These are phyloP conservation scores for Fissipunctia ypsillon DNA, from an alignment of 2,888 invertebrate genomes.

Conservation along the genomic window DNA sequence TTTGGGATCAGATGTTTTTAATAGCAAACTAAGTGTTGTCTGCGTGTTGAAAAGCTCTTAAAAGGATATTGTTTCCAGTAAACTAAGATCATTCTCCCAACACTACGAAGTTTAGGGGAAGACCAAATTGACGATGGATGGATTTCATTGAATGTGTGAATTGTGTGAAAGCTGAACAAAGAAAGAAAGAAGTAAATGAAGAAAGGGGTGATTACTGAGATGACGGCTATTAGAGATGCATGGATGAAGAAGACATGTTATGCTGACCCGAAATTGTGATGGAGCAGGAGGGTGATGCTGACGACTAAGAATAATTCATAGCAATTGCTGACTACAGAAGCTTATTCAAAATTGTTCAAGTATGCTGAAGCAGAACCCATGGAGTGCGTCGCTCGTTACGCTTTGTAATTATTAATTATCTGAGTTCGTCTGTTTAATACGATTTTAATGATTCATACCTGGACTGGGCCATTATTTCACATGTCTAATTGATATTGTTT, in stretches of 20 bases:
- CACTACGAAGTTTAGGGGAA: not conserved
- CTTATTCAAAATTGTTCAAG: not conserved
- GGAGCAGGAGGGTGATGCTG: not conserved
- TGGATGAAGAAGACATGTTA: not conserved
- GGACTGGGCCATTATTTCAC: slow-evolving; percentile 31
- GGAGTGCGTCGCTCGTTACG: slow-evolving; percentile 37
- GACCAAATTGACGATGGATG: not conserved
- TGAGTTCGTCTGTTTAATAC: slow-evolving; percentile 27
- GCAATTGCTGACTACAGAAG: not conserved
- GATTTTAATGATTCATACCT: slow-evolving; percentile 45
- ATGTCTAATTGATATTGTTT: slow-evolving; percentile 47
- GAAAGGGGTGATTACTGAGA: not conserved
- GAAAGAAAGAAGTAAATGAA: too few species aligned
- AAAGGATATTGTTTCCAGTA: slow-evolving; percentile 9
- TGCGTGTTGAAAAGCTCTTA: not conserved
- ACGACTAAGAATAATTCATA: not conserved
- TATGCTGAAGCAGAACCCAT: not conserved
- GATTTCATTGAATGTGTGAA: slow-evolving; percentile 10
- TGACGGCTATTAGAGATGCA: not conserved
- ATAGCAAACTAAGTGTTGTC: slow-evolving; percentile 31
- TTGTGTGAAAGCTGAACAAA: too few species aligned
- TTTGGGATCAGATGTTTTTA: slow-evolving; percentile 42
- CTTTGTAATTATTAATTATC: slow-evolving; percentile 37
- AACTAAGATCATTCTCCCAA: slow-evolving; percentile 8
- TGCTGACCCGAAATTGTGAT: not conserved